Base-by-base conservation (phyloP, 1,140 invertebrate species). In the Oryzaephilus surinamensis region DNA sequence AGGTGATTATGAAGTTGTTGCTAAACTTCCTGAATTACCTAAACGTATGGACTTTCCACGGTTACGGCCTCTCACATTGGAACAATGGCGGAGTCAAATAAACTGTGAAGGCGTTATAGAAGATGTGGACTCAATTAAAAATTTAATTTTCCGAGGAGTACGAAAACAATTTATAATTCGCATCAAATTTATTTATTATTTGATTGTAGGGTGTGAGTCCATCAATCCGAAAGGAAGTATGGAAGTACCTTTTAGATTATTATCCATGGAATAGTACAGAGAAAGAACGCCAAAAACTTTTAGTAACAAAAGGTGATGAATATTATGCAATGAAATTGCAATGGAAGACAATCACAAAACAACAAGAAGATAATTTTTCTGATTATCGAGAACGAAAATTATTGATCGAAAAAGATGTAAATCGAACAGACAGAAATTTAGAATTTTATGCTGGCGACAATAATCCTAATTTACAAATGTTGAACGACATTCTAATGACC, bases 321-420 rank as follows among this genome's bases (percentile, higher is more conserved):
- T 98, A 99, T 67, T 92, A 84, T 61, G 73, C 73, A 32, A 97
- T 98, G 90, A 98, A 97, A 62, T 69, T 86, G 6, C 96, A 99
- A 63, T 99, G 96, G 96, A 77, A 82, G 49, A 83, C 84, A 1
- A 90, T 99, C 61, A 81, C 81, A 4, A 66, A 74, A 23, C 76
- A 74, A 4, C 96, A 99, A 65, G 91, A 97, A 58, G 71, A 72
- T 1, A 74, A 91, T 48, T 98, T 98, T 67, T 73, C 80, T 14
- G 78, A 84, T 49, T 94, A 86, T 55, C 74, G 84, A 38, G 93
- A 97, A 48, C 71, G 89, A 46, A 95, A 97, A 69, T 91, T 79
- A 64, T 71, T 98, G 36, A 93, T 98, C 48, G 94, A 97, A 54
- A 99, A 99, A 68, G 96, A 99, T 69, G 95, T 99, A 0, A 89